phyloP scores from a whole-genome alignment of 2,888 invertebrate species.

The Eutolmus rufibarbis region DNA sequence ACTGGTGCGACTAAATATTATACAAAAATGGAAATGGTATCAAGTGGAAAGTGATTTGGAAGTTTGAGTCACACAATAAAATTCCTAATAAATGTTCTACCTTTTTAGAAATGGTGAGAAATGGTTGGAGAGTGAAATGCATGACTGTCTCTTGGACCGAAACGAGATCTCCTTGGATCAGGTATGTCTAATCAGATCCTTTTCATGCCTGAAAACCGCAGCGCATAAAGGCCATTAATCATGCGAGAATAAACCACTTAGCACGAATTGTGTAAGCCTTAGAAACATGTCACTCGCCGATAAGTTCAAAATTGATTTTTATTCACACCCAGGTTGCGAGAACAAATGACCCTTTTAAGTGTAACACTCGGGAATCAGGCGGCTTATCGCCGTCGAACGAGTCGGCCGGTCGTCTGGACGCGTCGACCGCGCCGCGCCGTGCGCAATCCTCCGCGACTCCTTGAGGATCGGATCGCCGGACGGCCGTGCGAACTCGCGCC shows the following conservation, averaged over 20 bases:
- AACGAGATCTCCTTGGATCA: not conserved
- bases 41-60: not conserved
- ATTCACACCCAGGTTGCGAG: conserved; percentile 41
- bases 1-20: not conserved
- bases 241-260: conserved; percentile 29
- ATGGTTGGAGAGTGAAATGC: not conserved
- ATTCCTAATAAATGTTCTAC: not conserved
- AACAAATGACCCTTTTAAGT: conserved; percentile 49
- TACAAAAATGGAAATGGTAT: too few relatives aligned
- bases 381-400: not conserved
- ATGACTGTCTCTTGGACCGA: not conserved
- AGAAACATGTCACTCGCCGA: conserved; percentile 14
- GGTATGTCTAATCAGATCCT: not conserved
- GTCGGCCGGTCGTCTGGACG: not conserved
- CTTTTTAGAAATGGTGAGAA: not conserved
- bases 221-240: not conserved
- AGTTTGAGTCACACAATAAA: not conserved
- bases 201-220: not conserved
- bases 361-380: conserved; percentile 45
- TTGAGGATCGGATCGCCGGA: not conserved
- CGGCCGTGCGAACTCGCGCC: not conserved
- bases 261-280: not conserved
- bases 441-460: not conserved
- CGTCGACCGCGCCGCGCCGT: not conserved
- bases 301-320: conserved; percentile 35